Evolutionary conservation across 2,888 invertebrate genomes (phyloP), one percentile per base, ranked within the genome.

Genomic region (Eupsilia transversa): DNA sequence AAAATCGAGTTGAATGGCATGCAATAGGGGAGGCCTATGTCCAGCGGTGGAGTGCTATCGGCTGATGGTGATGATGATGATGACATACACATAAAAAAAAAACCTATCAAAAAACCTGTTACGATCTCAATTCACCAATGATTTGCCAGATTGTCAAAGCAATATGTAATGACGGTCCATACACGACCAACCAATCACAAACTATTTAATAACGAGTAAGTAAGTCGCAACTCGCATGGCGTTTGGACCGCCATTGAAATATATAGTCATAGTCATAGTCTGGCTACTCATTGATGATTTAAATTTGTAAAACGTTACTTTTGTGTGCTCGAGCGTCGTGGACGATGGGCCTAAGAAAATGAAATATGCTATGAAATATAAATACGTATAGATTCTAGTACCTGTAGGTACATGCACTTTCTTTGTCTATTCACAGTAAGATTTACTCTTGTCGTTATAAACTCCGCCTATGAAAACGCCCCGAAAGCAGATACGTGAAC

Each of bases 371-470:
- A 61, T 14, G 23, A 67, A 61, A 73, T 54, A 77, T 56, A 56
- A 54, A 17, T 30, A 73, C 56, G 49, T n/a, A 30, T 56, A 57
- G 54, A 46, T 17, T n/a, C 17, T 33, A 41, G 41, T 63, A 68
- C 60, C 33, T 60, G 63, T 10, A 72, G 61, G 12, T 72, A 82
- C 75, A 82, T 85, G 84, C 86, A 89, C 87, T 90, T 89, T 89
- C 89, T 85, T 90, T 87, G 87, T 86, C 87, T 86, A 87, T 90
- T 90, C 88, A 85, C 54, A 72, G 70, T 57, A 77, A 87, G 88
- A 92, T 92, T 92, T 91, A 92, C 87, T 87, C 72, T 70, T 86
- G 89, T 89, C 89, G 89, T 87, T 90, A 80, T 38, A 74, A 79
- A 85, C 89, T 89, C 88, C 92, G 88, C 92, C 91, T 83, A 69